Percentiles rank a stretch among this genome's conserved stretches.
Evolutionary conservation across 2,113 vertebrate genomes (phyloP).

Genomic region (Agelaius phoeniceus): DNA sequence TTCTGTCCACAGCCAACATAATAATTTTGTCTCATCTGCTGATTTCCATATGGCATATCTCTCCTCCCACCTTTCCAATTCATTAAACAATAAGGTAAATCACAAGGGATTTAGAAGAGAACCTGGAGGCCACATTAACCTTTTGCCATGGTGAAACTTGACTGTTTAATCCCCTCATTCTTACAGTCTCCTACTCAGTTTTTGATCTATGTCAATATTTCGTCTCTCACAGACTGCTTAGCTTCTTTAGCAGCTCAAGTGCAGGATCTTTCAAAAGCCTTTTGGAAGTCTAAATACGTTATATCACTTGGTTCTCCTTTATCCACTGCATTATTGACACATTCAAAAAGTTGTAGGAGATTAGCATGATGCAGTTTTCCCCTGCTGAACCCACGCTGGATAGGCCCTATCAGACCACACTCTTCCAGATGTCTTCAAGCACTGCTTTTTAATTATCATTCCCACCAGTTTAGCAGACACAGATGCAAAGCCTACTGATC

Average conservation of each 20-base stretch:
- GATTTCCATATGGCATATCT: not conserved
- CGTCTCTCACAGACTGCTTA: conserved; percentile 39
- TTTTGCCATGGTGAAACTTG: conserved; percentile 26
- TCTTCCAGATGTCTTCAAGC: conserved; percentile 51
- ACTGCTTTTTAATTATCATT: conserved; percentile 52
- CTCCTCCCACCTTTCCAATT: conserved; percentile 33
- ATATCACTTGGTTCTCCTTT: conserved; percentile 17
- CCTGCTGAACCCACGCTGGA: not conserved
- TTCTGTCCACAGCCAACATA: not conserved
- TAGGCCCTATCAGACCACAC: conserved; percentile 1
- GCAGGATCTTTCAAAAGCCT: conserved; percentile 37
- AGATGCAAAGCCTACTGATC: conserved; percentile 52
- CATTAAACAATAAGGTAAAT: conserved; percentile 52
- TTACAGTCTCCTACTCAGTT: conserved; percentile 39
- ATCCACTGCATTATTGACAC: conserved; percentile 27
- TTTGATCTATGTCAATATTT: conserved; percentile 61
- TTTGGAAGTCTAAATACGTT: conserved; percentile 37
- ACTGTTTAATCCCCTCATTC: conserved; percentile 46
- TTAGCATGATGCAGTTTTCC: not conserved
- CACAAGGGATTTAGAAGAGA: conserved; percentile 23
- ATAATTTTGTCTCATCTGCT: conserved; percentile 18
- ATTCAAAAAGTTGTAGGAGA: conserved; percentile 15
- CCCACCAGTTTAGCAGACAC: conserved; percentile 29
- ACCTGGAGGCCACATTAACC: conserved; percentile 38
- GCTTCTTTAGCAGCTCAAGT: conserved; percentile 29